Evolutionary conservation across 2,113 vertebrate species (phyloP).

Genomic region (Petaurus breviceps): DNA sequence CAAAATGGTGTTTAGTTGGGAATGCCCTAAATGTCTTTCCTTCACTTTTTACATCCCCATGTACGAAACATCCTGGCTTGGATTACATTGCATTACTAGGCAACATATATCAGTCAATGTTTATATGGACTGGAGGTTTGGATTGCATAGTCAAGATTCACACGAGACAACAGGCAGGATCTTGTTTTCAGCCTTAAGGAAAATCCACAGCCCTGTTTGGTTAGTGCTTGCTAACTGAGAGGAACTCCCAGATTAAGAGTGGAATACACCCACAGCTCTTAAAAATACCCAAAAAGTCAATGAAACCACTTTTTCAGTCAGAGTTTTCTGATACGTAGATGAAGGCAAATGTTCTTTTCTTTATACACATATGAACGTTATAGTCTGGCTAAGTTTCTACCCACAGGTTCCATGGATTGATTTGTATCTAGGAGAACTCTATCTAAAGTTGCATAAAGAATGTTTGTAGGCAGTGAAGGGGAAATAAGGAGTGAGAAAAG

Average conservation of each 20-base stretch:
- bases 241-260: slow-evolving; percentile 24
- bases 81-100: slow-evolving; percentile 8
- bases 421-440: not conserved
- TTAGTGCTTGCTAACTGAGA: not conserved
- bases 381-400: not conserved
- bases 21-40: slow-evolving; percentile 34
- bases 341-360: not conserved
- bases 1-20: slow-evolving; percentile 52
- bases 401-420: slow-evolving; percentile 6
- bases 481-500: not conserved
- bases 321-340: slow-evolving; percentile 39
- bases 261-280: slow-evolving; percentile 39
- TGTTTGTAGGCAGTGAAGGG: not conserved
- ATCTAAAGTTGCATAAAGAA: not conserved
- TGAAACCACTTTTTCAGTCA: not conserved
- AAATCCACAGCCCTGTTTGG: slow-evolving; percentile 48
- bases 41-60: not conserved
- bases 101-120: slow-evolving; percentile 32
- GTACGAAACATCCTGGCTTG: slow-evolving; percentile 12
- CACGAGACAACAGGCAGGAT: slow-evolving; percentile 48
- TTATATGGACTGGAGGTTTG: slow-evolving; percentile 32
- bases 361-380: not conserved
- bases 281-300: slow-evolving; percentile 56
- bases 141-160: slow-evolving; percentile 20
- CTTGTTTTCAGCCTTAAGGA: slow-evolving; percentile 57